A percentile compares a stretch with the other conserved stretches of the same genome.
These are phyloP conservation scores for Phasianus colchicus DNA, from an alignment of 2,113 vertebrate genomes.

Conservation along the genomic window DNA sequence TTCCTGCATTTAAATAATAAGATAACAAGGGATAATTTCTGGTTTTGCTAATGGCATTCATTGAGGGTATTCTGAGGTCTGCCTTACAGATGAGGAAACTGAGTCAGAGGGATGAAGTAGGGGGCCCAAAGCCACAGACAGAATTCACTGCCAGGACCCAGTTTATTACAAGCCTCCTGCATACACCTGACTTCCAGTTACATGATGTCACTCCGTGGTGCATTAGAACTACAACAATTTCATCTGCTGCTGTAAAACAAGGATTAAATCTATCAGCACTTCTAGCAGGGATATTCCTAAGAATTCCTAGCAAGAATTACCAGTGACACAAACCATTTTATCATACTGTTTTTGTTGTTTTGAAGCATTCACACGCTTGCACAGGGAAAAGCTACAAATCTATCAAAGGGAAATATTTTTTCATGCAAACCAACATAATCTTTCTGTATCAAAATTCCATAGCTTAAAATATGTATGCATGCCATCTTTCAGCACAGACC, in stretches of 20 bases:
- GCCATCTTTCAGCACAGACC: slow-evolving; percentile 23
- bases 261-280: slow-evolving; percentile 16
- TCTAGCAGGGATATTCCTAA: neutral
- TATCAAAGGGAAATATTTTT: neutral
- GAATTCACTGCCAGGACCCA: neutral
- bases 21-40: neutral
- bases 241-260: neutral
- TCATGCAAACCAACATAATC: neutral
- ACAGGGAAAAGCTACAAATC: neutral
- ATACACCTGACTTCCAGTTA: neutral
- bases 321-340: neutral
- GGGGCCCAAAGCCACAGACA: neutral
- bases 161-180: neutral
- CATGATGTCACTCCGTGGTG: neutral
- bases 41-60: neutral
- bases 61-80: neutral
- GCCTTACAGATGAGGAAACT: neutral
- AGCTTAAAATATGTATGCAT: neutral
- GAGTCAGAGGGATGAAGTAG: neutral
- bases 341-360: neutral
- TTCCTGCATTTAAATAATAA: neutral
- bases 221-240: neutral
- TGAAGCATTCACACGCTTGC: neutral
- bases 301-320: slow-evolving; percentile 14
- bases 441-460: neutral